phyloP scores from a whole-genome alignment of 1,140 invertebrate species.

The Phortica variegata region DNA sequence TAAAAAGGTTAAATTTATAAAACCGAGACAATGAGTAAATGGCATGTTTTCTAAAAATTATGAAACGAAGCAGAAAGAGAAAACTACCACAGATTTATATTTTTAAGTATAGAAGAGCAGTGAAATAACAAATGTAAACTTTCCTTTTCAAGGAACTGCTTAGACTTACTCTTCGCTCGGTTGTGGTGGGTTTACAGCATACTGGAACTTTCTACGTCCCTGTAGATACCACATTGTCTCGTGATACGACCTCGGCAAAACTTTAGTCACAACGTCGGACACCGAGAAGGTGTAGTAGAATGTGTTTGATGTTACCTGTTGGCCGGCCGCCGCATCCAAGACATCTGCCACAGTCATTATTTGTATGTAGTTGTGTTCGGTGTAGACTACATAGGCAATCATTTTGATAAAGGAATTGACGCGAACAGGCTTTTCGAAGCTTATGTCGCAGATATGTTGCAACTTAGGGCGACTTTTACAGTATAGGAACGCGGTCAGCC shows the following conservation, averaged over 20 bases:
- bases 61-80: too few relatives aligned
- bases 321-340: slow-evolving; percentile 62
- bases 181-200: too few relatives aligned
- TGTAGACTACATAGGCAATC: slow-evolving; percentile 71
- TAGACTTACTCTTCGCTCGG: too few relatives aligned
- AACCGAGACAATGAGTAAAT: too few relatives aligned
- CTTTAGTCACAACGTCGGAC: slow-evolving; percentile 59
- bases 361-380: slow-evolving; percentile 65
- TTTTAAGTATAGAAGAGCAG: too few relatives aligned
- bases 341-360: slow-evolving; percentile 70
- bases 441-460: slow-evolving; percentile 71
- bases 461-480: slow-evolving; percentile 63
- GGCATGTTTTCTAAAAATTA: too few relatives aligned
- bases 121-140: too few relatives aligned
- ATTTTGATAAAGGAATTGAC: slow-evolving; percentile 72
- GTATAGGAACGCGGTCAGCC: slow-evolving; percentile 64
- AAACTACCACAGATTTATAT: too few relatives aligned
- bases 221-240: slow-evolving; percentile 75
- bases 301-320: slow-evolving; percentile 67
- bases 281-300: slow-evolving; percentile 74
- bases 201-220: slow-evolving; percentile 58
- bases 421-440: slow-evolving; percentile 69
- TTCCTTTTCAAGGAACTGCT: too few relatives aligned
- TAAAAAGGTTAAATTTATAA: too few relatives aligned
- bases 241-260: slow-evolving; percentile 72